A percentile compares a stretch with the other conserved stretches of the same genome.
These are phyloP conservation scores for Mimachlamys varia DNA, from an alignment of 2,888 invertebrate genomes.

Conservation along the genomic window DNA sequence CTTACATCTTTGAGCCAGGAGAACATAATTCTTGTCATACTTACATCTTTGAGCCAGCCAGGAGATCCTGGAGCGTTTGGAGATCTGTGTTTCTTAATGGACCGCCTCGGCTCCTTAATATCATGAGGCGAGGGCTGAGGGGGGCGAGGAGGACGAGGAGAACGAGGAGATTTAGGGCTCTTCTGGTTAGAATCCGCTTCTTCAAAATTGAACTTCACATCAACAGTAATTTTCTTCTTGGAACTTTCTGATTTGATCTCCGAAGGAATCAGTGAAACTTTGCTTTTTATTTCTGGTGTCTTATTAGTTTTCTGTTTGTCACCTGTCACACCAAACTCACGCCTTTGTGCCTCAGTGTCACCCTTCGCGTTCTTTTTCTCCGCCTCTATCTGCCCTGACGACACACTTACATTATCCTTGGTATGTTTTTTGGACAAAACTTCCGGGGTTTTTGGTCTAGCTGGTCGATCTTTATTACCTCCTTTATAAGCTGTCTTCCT, in stretches of 20 bases:
- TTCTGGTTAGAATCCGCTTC: constrained; percentile 45
- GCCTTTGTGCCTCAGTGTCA: neutral
- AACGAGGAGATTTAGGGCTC: constrained; percentile 35
- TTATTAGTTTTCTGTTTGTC: neutral
- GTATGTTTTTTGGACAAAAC: constrained; percentile 54
- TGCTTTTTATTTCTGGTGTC: neutral
- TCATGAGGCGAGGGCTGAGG: constrained; percentile 36
- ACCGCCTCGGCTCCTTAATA: neutral
- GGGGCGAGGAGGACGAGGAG: constrained; percentile 45
- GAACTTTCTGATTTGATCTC: constrained; percentile 22
- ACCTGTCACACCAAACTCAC: neutral
- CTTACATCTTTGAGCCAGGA: no score
- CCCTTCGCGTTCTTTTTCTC: constrained; percentile 37
- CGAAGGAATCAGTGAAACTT: neutral
- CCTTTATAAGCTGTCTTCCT: neutral
- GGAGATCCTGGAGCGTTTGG: neutral
- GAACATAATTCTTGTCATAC: neutral
- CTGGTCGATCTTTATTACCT: constrained; percentile 53
- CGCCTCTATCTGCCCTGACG: constrained; percentile 72
- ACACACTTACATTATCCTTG: constrained; percentile 34
- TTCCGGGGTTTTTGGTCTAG: constrained; percentile 64
- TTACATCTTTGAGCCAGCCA: neutral
- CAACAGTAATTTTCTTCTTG: constrained; percentile 61
- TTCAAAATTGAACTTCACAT: constrained; percentile 61
- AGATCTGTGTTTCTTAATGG: neutral